Evolutionary conservation across 1,140 invertebrate species (phyloP).

Genomic region (Brachionus asplanchnoidis): DNA sequence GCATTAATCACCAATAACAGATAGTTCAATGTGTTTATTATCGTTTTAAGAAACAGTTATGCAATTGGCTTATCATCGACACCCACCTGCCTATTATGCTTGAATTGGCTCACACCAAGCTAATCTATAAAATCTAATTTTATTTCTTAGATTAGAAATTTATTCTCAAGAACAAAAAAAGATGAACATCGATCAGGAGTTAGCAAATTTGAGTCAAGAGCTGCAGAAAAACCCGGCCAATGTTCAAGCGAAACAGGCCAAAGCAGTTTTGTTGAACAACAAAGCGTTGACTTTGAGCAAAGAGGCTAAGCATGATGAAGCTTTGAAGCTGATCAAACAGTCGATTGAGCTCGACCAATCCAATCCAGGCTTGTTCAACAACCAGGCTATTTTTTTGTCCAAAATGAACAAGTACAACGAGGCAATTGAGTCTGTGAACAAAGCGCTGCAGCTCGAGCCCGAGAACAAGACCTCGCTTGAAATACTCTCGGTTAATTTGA

Average conservation of each 20-base stretch:
- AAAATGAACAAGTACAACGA: conserved; percentile 13
- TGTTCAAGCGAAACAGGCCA: not conserved
- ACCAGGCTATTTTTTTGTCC: not conserved
- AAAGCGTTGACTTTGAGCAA: not conserved
- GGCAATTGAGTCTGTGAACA: not conserved
- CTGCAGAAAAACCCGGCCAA: conserved; percentile 3
- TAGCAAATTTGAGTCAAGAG: not conserved
- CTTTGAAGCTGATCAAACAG: not conserved
- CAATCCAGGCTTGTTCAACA: not conserved
- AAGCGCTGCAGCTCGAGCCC: not conserved
- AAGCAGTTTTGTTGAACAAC: not conserved
- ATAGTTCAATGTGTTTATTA: not conserved
- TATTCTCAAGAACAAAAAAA: not conserved
- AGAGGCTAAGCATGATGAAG: not conserved
- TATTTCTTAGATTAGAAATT: not conserved
- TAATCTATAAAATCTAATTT: not conserved
- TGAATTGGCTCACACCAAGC: not conserved
- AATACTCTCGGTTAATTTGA: not conserved
- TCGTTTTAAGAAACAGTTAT: not conserved
- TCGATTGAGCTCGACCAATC: not conserved
- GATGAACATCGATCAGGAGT: conserved; percentile 11
- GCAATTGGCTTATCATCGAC: not conserved
- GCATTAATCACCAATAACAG: not conserved
- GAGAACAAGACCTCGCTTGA: not conserved
- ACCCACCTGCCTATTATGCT: not conserved